These are phyloP conservation scores for Mormyrops attenuatus DNA, from an alignment of 2,797 vertebrate species.

Conservation along the genomic window DNA sequence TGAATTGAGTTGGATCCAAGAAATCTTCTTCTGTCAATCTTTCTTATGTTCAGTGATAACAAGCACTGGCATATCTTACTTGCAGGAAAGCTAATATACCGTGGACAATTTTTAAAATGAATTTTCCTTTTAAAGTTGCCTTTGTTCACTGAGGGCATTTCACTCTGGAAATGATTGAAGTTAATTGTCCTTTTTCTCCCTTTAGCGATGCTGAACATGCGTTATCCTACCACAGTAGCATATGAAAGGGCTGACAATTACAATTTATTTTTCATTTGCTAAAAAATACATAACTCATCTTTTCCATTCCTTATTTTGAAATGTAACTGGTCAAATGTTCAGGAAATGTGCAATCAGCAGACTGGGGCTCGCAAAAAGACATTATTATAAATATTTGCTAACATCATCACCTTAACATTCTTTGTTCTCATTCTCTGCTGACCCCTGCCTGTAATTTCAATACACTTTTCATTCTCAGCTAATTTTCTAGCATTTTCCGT, in stretches of 20 bases:
- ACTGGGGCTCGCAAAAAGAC: neutral
- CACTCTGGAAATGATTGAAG: neutral
- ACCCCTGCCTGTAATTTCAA: slow-evolving; percentile 2
- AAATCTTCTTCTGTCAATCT: neutral
- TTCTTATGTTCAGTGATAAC: neutral
- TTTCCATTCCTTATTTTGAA: neutral
- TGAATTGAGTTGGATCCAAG: neutral
- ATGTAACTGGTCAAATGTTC: slow-evolving; percentile 9
- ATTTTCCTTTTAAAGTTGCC: neutral
- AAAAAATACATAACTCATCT: neutral
- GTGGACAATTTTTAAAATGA: neutral
- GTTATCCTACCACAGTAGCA: neutral
- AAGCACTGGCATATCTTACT: neutral
- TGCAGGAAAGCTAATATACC: neutral
- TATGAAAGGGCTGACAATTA: neutral
- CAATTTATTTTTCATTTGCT: neutral
- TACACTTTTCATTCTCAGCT: neutral
- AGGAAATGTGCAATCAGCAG: neutral
- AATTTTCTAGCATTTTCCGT: neutral
- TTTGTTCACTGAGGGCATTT: neutral
- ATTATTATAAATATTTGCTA: neutral
- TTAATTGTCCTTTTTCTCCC: slow-evolving; percentile 1
- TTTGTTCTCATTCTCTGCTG: neutral
- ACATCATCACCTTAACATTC: neutral
- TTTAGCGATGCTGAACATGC: neutral